Conservation (phyloP, 2,113 vertebrate genomes). For the Crypturellus undulatus region DNA sequence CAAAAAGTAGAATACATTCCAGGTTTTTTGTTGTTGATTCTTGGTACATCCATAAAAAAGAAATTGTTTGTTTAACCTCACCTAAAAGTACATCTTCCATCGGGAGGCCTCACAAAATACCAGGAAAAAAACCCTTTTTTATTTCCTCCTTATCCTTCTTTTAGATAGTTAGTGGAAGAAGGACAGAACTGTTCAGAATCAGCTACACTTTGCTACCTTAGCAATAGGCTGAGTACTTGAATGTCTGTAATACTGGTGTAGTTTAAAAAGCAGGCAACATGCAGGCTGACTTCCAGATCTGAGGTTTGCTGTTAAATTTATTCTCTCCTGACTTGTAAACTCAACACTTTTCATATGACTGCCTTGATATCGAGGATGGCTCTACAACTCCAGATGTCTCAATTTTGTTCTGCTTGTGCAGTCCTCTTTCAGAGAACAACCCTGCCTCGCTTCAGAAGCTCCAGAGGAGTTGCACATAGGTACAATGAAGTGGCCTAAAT, state of each 20-base stretch:
- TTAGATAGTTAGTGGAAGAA: background rate
- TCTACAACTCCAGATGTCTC: background rate
- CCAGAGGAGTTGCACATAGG: background rate
- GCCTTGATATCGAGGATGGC: background rate
- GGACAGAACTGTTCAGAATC: background rate
- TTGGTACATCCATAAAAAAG: background rate
- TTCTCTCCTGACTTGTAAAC: background rate
- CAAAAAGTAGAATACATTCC: background rate
- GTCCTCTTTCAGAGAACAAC: background rate
- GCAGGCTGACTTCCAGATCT: background rate
- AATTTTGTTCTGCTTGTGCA: background rate
- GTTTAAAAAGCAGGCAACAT: background rate
- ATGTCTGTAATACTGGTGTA: background rate
- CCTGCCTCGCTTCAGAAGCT: background rate
- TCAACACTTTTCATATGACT: rapidly evolving
- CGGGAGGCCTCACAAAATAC: background rate
- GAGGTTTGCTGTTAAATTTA: background rate
- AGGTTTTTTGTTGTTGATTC: background rate
- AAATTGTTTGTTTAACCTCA: background rate
- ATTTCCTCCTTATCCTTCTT: background rate
- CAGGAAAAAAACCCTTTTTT: background rate
- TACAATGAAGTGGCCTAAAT: background rate
- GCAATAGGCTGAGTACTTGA: background rate
- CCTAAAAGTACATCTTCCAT: background rate
- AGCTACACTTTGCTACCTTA: background rate